Evolutionary conservation across 1,140 invertebrate genomes (phyloP), one percentile per base, ranked within the genome.

Genomic region (Lineus longissimus): DNA sequence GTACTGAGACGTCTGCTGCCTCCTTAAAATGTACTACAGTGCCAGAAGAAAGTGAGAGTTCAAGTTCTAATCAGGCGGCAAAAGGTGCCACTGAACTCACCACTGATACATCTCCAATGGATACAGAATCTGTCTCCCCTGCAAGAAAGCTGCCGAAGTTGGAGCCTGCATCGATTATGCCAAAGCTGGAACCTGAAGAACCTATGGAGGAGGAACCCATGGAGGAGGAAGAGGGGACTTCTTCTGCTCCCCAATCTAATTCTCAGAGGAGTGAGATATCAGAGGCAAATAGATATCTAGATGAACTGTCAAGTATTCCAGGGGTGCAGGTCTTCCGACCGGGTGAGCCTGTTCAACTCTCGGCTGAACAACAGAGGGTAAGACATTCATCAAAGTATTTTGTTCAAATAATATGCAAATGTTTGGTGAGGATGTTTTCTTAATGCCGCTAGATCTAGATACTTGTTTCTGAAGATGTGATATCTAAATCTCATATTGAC

Each of bases 281-380:
- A 59, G 63, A 61, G 33, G 56, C 60, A 17, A 25, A 27, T 36
- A 23, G 30, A 13, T 15, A 36, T 45, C 25, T 13, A 7, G 59
- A 4, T 6, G 59, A n/a, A 27, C 25, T 56, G 11, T 17, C 23
- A 11, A 76, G 71, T 43, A 72, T 76, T 51, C 73, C 75, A 56
- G 76, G 74, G 6, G 62, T 78, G 17, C 61, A 75, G 29, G 67
- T 77, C 11, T 72, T 73, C 61, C 72, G 71, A 17, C 74, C 75
- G 23, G 67, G 71, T 66, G 76, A 74, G 43, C 76, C 75, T 58
- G 25, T 64, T 41, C 61, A 74, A 45, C 59, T 77, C 9, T 60
- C 73, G 41, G 67, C 73, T 29, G 63, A 76, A 41, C 67, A 78
- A 63, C 76, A 78, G 64, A 56, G 65, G 65, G 76, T 78, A 63